These are phyloP conservation scores for Salmo trutta DNA, from an alignment of 2,797 vertebrate species.

Conservation along the genomic window DNA sequence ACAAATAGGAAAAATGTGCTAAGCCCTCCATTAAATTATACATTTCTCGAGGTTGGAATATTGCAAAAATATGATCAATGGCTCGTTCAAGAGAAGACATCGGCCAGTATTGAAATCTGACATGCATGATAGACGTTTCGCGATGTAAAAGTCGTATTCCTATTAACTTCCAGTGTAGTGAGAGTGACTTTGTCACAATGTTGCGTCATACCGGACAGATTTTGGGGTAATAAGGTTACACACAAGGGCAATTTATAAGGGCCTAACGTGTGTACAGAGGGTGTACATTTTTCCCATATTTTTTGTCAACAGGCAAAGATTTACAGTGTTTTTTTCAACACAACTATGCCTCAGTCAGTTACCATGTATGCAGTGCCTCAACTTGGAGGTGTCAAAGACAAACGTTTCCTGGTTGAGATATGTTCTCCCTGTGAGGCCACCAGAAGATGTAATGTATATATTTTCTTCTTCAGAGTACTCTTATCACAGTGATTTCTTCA, in stretches of 20 bases:
- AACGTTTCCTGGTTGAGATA: slow-evolving; percentile 44
- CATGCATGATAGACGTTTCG: too few relatives aligned
- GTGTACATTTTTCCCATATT: not conserved
- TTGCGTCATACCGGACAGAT: too few relatives aligned
- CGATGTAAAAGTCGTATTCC: too few relatives aligned
- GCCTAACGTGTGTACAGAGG: not conserved
- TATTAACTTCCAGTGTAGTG: too few relatives aligned
- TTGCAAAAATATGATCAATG: too few relatives aligned
- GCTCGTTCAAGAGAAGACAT: too few relatives aligned
- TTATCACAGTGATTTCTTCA: not conserved
- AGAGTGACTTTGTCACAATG: not conserved
- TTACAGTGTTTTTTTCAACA: slow-evolving; percentile 28
- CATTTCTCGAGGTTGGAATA: too few relatives aligned
- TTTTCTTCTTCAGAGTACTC: not conserved
- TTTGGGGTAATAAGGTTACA: not conserved
- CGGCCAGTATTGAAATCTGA: not conserved
- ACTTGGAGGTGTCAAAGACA: slow-evolving; percentile 38
- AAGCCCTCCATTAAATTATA: too few relatives aligned
- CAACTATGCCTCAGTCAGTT: slow-evolving; percentile 12
- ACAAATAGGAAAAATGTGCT: too few relatives aligned
- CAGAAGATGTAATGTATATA: slow-evolving; percentile 20
- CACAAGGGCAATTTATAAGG: not conserved
- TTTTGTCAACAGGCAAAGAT: slow-evolving; percentile 5
- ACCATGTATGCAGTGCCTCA: slow-evolving; percentile 17
- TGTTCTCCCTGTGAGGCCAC: slow-evolving; percentile 20